These are phyloP conservation scores for Physocephala rufipes DNA, from an alignment of 2,888 invertebrate genomes.

Conservation along the genomic window DNA sequence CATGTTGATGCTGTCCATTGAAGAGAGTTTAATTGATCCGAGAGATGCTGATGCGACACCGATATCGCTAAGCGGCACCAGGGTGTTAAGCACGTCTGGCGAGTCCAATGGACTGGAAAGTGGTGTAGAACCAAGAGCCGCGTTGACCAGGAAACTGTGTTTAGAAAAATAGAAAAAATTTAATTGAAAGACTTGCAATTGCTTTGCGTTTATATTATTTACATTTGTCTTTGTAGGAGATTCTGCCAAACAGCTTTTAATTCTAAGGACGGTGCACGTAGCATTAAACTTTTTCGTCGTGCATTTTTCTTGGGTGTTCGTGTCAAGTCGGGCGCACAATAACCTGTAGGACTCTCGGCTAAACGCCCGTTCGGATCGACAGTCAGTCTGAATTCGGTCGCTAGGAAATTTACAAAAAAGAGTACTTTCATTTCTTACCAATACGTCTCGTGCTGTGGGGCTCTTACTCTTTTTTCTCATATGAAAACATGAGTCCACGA, in stretches of 20 bases:
- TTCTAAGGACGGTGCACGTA: slow-evolving; percentile 84
- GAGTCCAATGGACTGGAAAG: slow-evolving; percentile 86
- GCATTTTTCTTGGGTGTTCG: slow-evolving; percentile 73
- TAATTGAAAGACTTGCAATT: neutral
- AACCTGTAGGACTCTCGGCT: slow-evolving; percentile 78
- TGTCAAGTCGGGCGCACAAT: slow-evolving; percentile 75
- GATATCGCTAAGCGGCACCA: slow-evolving; percentile 65
- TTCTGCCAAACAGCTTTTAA: slow-evolving; percentile 92
- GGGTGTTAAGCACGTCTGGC: slow-evolving; percentile 71
- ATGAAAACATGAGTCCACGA: slow-evolving; percentile 86
- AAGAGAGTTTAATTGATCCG: slow-evolving; percentile 65
- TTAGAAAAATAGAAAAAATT: neutral
- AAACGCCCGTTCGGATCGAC: slow-evolving; percentile 72
- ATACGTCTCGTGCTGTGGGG: neutral
- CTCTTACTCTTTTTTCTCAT: slow-evolving; percentile 81
- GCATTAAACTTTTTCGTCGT: slow-evolving; percentile 75
- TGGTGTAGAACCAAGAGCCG: slow-evolving; percentile 80
- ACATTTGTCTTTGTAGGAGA: slow-evolving; percentile 87
- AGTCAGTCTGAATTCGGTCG: slow-evolving; percentile 85
- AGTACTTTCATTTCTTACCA: neutral
- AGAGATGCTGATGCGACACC: slow-evolving; percentile 64
- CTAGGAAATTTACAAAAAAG: slow-evolving; percentile 64
- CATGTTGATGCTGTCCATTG: slow-evolving; percentile 64
- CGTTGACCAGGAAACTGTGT: slow-evolving; percentile 83
- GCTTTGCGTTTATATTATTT: slow-evolving; percentile 59